Base-by-base conservation (phyloP, 2,888 invertebrate species). In the Cyclophora punctaria region DNA sequence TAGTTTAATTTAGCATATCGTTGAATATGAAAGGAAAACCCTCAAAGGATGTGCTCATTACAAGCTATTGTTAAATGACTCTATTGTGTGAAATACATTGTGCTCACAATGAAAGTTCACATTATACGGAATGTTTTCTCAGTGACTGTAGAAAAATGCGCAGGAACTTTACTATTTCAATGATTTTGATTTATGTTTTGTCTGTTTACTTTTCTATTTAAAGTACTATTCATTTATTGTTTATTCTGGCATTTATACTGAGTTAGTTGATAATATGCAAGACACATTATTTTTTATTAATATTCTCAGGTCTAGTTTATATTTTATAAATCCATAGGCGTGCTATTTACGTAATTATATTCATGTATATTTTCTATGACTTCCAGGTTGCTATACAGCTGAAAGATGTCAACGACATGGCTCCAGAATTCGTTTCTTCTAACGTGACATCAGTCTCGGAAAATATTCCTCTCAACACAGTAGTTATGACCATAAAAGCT, bases 401-500 rank as follows among this genome's bases (percentile, higher is more conserved):
- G 49, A 93, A 95, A 73, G 98, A 98, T 80, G 94, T 96, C 57
- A 98, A 98, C 84, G 98, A 98, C 78, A 94, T 96, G 90, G 92
- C 94, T 41, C 98, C 98, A 3, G 93, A 93, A 71, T 96, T 98
- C 80, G 90, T 94, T 58, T 93, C 95, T 3, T 90, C 94, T 34
- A 94, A 95, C 71, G 91, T 92, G 70, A 95, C 96, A 40, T 85
- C 93, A 41, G 92, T 97, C 7, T 90, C 93, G 54, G 97, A 97
- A 87, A 97, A 97, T 80, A 93, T 95, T 55, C 93, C 96, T 6
- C 78, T 93, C 44, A 96, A 96, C 73, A 95, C 96, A 3, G 94
- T 97, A 43, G 93, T 97, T 35, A 94, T 96, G 92, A 95, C 95
- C 5, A 92, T 97, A 55, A 96, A 96, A 82, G 97, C 97, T 2